Conservation (phyloP, 1,140 invertebrate genomes). For the Sitodiplosis mosellana region DNA sequence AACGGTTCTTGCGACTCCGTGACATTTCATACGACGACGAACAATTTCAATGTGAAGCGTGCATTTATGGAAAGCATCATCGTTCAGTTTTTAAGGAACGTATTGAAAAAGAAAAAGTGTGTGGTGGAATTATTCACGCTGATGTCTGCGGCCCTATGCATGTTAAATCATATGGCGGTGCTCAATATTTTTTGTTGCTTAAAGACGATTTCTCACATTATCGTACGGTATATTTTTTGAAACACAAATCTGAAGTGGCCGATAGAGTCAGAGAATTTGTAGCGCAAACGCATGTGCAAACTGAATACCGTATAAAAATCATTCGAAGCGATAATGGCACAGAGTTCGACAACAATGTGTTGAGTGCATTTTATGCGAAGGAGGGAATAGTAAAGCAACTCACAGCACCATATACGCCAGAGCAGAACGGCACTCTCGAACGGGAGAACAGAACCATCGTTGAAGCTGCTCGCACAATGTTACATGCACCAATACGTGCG, state of each 20-base stretch:
- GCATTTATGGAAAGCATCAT: constrained; percentile 1
- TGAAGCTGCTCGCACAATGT: constrained; percentile 16
- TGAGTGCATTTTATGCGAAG: not conserved
- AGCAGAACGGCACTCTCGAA: constrained; percentile 9
- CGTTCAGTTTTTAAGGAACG: not conserved
- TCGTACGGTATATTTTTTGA: not conserved
- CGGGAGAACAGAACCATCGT: constrained; percentile 5
- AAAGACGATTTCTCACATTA: constrained; percentile 1
- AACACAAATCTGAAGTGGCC: not conserved
- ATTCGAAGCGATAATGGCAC: constrained; percentile 22
- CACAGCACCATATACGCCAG: constrained; percentile 6
- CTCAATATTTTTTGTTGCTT: constrained; percentile 15
- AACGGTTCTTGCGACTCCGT: not conserved
- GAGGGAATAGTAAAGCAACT: constrained; percentile 7
- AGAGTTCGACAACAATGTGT: constrained; percentile 13
- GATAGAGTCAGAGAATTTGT: not conserved
- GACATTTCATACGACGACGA: not conserved
- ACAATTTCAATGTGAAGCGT: not conserved
- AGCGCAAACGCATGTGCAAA: not conserved
- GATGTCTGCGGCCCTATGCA: constrained; percentile 17
- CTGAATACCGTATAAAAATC: constrained; percentile 14
- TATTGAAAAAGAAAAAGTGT: not conserved
- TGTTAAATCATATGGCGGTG: constrained; percentile 9
- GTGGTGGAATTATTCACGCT: constrained; percentile 11
- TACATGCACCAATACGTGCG: too few relatives aligned